Conservation (phyloP, 1,140 invertebrate genomes). For the Brachionus asplanchnoidis region DNA sequence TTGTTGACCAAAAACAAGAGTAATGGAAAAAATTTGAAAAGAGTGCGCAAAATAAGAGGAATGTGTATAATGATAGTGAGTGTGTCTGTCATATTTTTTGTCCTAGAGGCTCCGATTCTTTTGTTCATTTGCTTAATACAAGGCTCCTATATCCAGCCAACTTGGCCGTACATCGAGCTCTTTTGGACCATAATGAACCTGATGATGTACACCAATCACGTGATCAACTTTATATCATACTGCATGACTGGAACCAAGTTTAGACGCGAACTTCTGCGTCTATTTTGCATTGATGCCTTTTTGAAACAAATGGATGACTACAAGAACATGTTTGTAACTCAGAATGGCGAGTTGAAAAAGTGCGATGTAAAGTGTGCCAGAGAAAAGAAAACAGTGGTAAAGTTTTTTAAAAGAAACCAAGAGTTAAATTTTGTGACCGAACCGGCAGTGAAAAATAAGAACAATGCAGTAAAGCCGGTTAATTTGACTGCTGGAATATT, state of each 20-base stretch:
- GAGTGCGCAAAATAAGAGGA: conserved; percentile 27
- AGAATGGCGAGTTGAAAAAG: not conserved
- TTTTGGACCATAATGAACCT: conserved; percentile 61
- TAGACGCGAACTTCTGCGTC: conserved; percentile 57
- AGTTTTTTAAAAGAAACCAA: conserved; percentile 1
- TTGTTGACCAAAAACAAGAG: conserved; percentile 32
- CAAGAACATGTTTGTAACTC: not conserved
- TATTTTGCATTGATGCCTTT: not conserved
- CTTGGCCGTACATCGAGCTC: conserved; percentile 45
- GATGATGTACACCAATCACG: conserved; percentile 74
- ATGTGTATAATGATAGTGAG: conserved; percentile 40
- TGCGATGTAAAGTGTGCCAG: not conserved
- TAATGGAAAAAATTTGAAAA: conserved; percentile 38
- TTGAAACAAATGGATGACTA: not conserved
- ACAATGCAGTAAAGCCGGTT: not conserved
- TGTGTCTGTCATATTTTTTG: conserved; percentile 32
- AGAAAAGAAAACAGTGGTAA: not conserved
- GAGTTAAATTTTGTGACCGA: not conserved
- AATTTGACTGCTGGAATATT: not conserved
- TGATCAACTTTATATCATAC: conserved; percentile 77
- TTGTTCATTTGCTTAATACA: conserved; percentile 35
- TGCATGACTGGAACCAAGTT: conserved; percentile 75
- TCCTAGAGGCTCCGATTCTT: conserved; percentile 7
- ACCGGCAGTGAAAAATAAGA: not conserved
- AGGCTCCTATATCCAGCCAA: not conserved